phyloP scores from a whole-genome alignment of 1,140 invertebrate genomes.

The Camponotus vicinus region DNA sequence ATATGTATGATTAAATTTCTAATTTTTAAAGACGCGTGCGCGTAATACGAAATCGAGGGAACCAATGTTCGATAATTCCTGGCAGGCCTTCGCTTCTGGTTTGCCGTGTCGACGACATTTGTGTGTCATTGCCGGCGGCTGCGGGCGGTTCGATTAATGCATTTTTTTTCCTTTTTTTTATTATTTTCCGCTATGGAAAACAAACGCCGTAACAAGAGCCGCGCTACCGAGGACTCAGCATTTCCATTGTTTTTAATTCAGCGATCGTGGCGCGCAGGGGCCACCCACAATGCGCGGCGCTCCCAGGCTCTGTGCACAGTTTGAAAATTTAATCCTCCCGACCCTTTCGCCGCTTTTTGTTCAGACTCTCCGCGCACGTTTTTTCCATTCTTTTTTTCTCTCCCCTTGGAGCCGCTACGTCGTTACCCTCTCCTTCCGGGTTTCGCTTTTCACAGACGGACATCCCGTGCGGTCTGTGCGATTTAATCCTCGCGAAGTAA shows the following conservation, averaged over 20 bases:
- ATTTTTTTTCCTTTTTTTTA: conserved; percentile 27
- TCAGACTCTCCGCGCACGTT: not conserved
- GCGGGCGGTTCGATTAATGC: conserved; percentile 53
- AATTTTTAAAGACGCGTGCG: not conserved
- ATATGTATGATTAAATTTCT: not conserved
- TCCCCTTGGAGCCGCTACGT: conserved; percentile 7
- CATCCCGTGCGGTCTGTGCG: conserved; percentile 26
- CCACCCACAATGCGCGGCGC: conserved; percentile 28
- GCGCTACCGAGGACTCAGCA: conserved; percentile 48
- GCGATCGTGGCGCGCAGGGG: conserved; percentile 21
- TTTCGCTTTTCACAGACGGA: conserved; percentile 47
- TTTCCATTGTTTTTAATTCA: conserved; percentile 64
- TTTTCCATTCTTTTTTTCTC: not conserved
- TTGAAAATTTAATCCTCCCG: conserved; percentile 65
- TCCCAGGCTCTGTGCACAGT: conserved; percentile 35
- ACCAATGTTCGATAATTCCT: conserved; percentile 34
- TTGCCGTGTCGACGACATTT: conserved; percentile 15
- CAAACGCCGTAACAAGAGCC: conserved; percentile 56
- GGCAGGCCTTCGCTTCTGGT: conserved; percentile 7
- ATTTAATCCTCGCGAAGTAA: conserved; percentile 59
- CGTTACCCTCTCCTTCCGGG: conserved; percentile 33
- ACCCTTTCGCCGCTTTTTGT: conserved; percentile 49
- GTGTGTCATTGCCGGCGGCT: conserved; percentile 48
- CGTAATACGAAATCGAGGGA: not conserved
- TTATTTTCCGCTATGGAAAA: conserved; percentile 58